Base-by-base conservation (phyloP, 2,888 invertebrate species). In the Ceriagrion tenellum region DNA sequence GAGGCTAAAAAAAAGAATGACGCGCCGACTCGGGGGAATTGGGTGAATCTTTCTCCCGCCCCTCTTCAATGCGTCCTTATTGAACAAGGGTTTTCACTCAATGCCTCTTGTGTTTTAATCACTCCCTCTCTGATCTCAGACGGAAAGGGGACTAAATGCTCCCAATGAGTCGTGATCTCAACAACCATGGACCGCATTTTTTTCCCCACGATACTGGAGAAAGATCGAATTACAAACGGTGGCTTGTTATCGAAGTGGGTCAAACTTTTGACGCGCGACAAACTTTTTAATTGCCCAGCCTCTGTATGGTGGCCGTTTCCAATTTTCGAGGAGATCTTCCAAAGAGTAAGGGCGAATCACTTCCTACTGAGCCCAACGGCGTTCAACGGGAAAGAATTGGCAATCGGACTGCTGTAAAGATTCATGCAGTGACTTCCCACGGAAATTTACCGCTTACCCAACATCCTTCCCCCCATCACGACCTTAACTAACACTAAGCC, bases 21-120 rank as follows among this genome's bases (percentile, higher is more conserved):
- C n/a, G n/a, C n/a, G n/a, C n/a, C 81, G n/a, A 12, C 30, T 81
- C 81, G 35, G 81, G 16, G 81, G 35, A 81, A 81, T 81, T 81
- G 35, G 81, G 81, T 81, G 81, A 81, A 35, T 81, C 81, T 69
- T 69, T 69, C 47, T 47, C n/a, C n/a, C n/a, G 12, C 20, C 16
- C 18, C 18, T 35, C 35, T 18, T 81, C 16, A 10, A 30, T 35
- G 81, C 81, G 18, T 35, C 81, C 81, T 81, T 81, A 81, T 81
- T 35, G 81, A 35, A 81, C 81, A 81, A 81, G 81, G 81, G 81
- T 81, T 81, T 81, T 81, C 81, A 81, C 81, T 81, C 81, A 81
- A 81, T 35, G 35, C 30, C 35, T 18, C 81, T 81, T 35, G 81
- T 16, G 26, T 35, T 30, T 81, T 81, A 81, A 81, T 81, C 81